Base-by-base conservation (phyloP, 2,888 invertebrate species). In the Netelia melanura region DNA sequence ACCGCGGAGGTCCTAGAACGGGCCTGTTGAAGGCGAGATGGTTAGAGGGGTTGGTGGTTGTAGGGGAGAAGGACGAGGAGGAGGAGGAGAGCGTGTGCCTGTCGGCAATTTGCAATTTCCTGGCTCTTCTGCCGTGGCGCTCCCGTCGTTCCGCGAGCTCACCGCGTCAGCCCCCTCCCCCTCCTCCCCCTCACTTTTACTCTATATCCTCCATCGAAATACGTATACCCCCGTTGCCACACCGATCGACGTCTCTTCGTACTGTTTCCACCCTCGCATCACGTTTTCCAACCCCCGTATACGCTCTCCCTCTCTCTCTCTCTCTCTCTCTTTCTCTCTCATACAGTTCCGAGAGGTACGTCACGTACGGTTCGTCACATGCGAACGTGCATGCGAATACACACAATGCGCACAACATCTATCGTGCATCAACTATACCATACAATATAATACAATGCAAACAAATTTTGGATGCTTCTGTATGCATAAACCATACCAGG, bases 91-190 rank as follows among this genome's bases (percentile, higher is more conserved):
- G 87, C 83, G 84, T 86, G 79, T 81, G 84, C 84, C 87, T 85
- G 85, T 86, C 90, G 91, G 91, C 92, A 92, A 93, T 93, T 92
- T 91, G 92, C 92, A 92, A 92, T 93, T 93, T 93, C 92, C 92
- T 90, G 90, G 86, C 88, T 87, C 88, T 88, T 90, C 87, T 88
- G 82, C 74, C 62, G 61, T 71, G 6, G 38, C 38, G 38, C 38
- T 38, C 38, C 38, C 64, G 44, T 75, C 61, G 48, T 76, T 83
- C 44, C 74, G 75, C 71, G 78, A 80, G 58, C 74, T 52, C 81
- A 67, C 74, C 71, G 76, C 72, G 74, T 61, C 72, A 71, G 77
- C 56, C 58, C 38, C 68, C 75, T 1, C 21, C 1, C 21, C 21
- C 21, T 21, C 80, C 38, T n/a, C n/a, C 52, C 30, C 65, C 67